Percentiles rank a stretch among this genome's conserved stretches.
These are phyloP conservation scores for Oenanthe melanoleuca DNA, from an alignment of 2,113 vertebrate species.

Conservation along the genomic window DNA sequence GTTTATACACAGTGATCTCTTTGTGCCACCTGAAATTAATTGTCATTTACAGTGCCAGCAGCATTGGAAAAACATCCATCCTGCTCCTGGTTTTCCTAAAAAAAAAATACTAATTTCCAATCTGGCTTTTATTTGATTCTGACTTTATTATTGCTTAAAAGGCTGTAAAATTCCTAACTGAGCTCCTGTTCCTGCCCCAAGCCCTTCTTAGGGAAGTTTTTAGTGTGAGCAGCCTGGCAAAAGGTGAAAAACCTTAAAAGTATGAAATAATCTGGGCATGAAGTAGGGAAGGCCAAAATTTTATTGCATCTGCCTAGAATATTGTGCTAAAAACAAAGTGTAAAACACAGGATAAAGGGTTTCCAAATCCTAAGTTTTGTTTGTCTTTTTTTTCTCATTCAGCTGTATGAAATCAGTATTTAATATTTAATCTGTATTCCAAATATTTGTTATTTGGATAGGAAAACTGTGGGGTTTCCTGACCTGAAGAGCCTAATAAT, in stretches of 20 bases:
- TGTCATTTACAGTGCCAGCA: not conserved
- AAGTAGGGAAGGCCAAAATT: not conserved
- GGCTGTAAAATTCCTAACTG: not conserved
- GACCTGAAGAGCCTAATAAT: not conserved
- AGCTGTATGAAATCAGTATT: not conserved
- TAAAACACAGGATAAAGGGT: not conserved
- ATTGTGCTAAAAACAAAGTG: not conserved
- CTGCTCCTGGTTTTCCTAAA: not conserved
- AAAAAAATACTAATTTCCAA: not conserved
- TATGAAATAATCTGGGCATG: not conserved
- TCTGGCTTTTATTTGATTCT: not conserved
- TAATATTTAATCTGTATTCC: too few relatives aligned
- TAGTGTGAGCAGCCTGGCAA: not conserved
- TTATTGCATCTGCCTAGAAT: not conserved
- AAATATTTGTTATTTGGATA: not conserved
- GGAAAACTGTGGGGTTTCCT: not conserved
- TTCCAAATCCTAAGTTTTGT: not conserved
- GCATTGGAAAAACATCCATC: not conserved
- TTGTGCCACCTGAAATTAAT: not conserved
- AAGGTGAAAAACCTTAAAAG: not conserved
- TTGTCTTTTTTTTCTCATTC: rapidly evolving
- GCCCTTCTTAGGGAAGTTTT: not conserved
- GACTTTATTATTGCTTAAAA: constrained; percentile 39
- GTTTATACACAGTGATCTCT: not conserved
- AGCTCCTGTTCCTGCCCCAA: not conserved